Conservation (phyloP, 2,888 invertebrate species). For the Entomobrya proxima region DNA sequence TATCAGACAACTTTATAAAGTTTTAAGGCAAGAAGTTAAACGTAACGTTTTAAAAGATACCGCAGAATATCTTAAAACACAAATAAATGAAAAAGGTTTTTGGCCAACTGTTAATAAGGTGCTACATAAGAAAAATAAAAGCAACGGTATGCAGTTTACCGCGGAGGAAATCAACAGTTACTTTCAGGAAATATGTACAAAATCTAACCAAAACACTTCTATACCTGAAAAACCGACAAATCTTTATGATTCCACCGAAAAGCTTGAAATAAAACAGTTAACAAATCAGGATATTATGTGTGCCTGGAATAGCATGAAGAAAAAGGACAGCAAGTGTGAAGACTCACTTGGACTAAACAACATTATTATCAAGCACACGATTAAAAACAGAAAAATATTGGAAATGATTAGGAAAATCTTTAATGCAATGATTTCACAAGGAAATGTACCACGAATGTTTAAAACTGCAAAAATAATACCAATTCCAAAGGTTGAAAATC, state of each 20-base stretch:
- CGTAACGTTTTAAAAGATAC: background rate
- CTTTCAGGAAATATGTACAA: background rate
- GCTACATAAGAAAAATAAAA: background rate
- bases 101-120: background rate
- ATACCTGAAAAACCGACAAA: background rate
- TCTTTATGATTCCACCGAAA: too few species aligned
- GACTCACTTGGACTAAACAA: background rate
- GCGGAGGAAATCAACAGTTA: background rate
- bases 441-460: background rate
- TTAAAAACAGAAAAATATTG: background rate
- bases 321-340: background rate
- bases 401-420: background rate
- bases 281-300: background rate
- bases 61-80: background rate
- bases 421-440: background rate
- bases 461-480: slow-evolving; percentile 30
- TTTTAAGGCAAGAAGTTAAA: background rate
- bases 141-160: background rate
- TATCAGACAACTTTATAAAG: background rate
- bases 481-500: background rate
- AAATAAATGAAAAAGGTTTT: background rate
- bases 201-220: background rate
- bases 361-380: background rate
- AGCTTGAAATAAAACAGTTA: background rate
- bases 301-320: background rate